Conservation (phyloP, 2,888 invertebrate genomes). For the Agrochola litura region DNA sequence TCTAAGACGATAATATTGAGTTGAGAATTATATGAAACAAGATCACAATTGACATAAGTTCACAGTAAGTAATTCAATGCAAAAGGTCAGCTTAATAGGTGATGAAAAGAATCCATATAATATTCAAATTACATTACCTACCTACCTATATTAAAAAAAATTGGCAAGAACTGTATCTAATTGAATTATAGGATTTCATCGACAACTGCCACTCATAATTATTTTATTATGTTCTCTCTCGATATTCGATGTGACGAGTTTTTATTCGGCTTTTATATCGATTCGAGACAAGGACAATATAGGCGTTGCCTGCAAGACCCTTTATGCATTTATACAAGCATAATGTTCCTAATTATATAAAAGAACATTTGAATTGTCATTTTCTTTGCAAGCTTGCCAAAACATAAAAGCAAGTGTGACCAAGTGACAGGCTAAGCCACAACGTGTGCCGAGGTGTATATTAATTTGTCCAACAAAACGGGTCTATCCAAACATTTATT, state of each 20-base stretch:
- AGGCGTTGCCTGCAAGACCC: not conserved
- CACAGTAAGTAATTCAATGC: slow-evolving; percentile 20
- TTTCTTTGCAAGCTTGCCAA: slow-evolving; percentile 24
- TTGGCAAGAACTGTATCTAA: slow-evolving; percentile 8
- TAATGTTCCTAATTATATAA: not conserved
- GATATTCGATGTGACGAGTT: not conserved
- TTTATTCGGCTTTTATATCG: not conserved
- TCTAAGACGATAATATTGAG: not conserved
- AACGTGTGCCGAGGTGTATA: slow-evolving; percentile 44
- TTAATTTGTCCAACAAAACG: slow-evolving; percentile 49
- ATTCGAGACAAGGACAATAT: not conserved
- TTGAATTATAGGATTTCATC: slow-evolving; percentile 18
- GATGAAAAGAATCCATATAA: slow-evolving; percentile 15
- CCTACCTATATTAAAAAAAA: slow-evolving; percentile 5
- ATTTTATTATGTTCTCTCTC: not conserved
- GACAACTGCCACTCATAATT: not conserved
- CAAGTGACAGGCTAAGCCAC: slow-evolving; percentile 58
- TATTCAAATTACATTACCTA: slow-evolving; percentile 6
- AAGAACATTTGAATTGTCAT: not conserved
- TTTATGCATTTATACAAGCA: not conserved
- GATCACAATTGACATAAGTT: slow-evolving; percentile 23
- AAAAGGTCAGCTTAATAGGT: slow-evolving; percentile 6
- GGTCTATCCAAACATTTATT: slow-evolving; percentile 31
- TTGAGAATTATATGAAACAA: slow-evolving; percentile 18
- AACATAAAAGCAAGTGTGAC: slow-evolving; percentile 48